phyloP scores from a whole-genome alignment of 2,797 vertebrate species.

The Gambusia yucatana region DNA sequence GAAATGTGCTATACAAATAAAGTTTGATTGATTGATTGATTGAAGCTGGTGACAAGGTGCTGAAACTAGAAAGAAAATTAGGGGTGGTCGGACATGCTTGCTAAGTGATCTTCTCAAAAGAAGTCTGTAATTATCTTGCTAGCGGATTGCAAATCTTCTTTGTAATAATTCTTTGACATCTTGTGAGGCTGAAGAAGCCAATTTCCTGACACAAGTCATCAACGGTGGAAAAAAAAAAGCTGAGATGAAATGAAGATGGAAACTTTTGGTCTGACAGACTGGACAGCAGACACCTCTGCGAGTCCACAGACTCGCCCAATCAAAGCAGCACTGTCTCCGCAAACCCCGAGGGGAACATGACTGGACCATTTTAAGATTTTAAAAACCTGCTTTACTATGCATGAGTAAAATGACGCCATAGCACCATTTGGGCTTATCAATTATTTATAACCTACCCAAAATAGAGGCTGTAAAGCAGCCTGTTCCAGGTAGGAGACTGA shows the following conservation, averaged over 20 bases:
- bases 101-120: slow-evolving; percentile 21
- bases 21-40: no score
- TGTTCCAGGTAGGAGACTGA: slow-evolving; percentile 23
- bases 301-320: slow-evolving; percentile 29
- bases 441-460: slow-evolving; percentile 61
- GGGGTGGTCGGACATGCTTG: slow-evolving; percentile 11
- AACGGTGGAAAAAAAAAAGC: background rate
- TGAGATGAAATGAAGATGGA: background rate
- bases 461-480: slow-evolving; percentile 28
- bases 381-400: slow-evolving; percentile 60
- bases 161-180: slow-evolving; percentile 19
- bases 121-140: slow-evolving; percentile 40
- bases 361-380: slow-evolving; percentile 25
- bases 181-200: slow-evolving; percentile 3
- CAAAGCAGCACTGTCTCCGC: slow-evolving; percentile 29
- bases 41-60: slow-evolving; percentile 41
- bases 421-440: slow-evolving; percentile 58
- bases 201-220: background rate
- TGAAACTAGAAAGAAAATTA: slow-evolving; percentile 42
- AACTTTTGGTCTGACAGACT: slow-evolving; percentile 1
- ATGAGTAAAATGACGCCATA: slow-evolving; percentile 57
- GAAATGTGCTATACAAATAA: no score
- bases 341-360: background rate
- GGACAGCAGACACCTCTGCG: slow-evolving; percentile 1
- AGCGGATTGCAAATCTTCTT: slow-evolving; percentile 31